These are phyloP conservation scores for Caprella mutica DNA, from an alignment of 2,888 invertebrate species.

Conservation along the genomic window DNA sequence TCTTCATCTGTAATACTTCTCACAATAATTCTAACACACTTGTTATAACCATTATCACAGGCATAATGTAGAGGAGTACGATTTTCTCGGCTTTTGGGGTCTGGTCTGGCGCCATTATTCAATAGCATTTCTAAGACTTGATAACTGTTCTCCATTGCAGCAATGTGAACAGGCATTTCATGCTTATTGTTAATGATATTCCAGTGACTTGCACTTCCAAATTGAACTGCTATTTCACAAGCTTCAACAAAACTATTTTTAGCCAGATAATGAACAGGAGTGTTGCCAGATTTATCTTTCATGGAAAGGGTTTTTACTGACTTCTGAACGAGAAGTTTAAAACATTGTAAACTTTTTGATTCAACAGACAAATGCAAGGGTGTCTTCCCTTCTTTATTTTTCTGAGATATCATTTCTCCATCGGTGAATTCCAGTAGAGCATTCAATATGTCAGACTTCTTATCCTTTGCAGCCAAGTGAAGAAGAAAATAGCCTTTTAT, in stretches of 20 bases:
- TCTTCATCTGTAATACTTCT: not conserved
- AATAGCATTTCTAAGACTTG: not conserved
- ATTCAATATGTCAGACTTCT: not conserved
- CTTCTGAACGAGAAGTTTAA: not conserved
- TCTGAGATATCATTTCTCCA: not conserved
- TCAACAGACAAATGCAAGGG: too few relatives aligned
- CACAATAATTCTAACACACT: not conserved
- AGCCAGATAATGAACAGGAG: not conserved
- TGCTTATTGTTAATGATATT: not conserved
- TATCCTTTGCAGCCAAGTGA: not conserved
- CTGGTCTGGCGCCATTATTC: not conserved
- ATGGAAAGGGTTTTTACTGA: not conserved
- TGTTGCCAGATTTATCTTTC: slow-evolving; percentile 1
- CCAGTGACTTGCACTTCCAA: not conserved
- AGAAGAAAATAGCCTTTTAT: not conserved
- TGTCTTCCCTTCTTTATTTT: too few relatives aligned
- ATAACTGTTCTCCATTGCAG: not conserved
- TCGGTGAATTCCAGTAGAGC: not conserved
- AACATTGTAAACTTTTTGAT: not conserved
- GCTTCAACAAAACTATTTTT: not conserved
- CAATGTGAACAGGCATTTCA: not conserved
- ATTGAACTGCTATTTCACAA: not conserved
- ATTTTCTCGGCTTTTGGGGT: not conserved
- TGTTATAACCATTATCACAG: not conserved
- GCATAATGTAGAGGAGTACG: slow-evolving; percentile 1